phyloP scores from a whole-genome alignment of 2,888 invertebrate genomes.

The Clunio marinus region DNA sequence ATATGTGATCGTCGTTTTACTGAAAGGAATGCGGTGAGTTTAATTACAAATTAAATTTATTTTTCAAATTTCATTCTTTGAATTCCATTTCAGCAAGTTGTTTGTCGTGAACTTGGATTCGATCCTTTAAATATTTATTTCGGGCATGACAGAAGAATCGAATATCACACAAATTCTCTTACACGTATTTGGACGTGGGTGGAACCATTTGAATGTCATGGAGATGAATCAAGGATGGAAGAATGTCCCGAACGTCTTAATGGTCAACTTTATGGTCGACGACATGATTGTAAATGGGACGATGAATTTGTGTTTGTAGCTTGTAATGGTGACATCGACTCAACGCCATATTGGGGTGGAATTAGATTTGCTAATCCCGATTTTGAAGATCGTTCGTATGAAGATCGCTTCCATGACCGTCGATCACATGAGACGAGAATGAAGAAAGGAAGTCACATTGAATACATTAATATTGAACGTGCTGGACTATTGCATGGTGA shows the following conservation, averaged over 20 bases:
- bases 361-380: conserved; percentile 85
- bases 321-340: conserved; percentile 65
- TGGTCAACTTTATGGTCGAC: conserved; percentile 81
- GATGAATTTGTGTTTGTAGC: conserved; percentile 88
- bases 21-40: conserved; percentile 73
- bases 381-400: conserved; percentile 81
- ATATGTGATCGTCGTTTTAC: conserved; percentile 94
- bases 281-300: conserved; percentile 84
- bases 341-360: conserved; percentile 90
- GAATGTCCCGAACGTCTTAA: conserved; percentile 85
- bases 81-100: conserved; percentile 68
- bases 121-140: conserved; percentile 86
- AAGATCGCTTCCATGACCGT: conserved; percentile 75
- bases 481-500: conserved; percentile 95
- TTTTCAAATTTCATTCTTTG: neutral
- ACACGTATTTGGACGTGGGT: conserved; percentile 92
- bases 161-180: conserved; percentile 83
- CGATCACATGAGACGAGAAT: conserved; percentile 69
- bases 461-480: conserved; percentile 77
- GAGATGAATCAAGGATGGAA: conserved; percentile 70
- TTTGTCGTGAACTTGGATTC: conserved; percentile 87
- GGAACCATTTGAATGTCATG: conserved; percentile 81
- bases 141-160: conserved; percentile 76
- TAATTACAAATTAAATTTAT: neutral
- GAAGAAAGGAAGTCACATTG: conserved; percentile 70